phyloP scores from a whole-genome alignment of 92 coral and sea anemone species.

The Ricordea florida region DNA sequence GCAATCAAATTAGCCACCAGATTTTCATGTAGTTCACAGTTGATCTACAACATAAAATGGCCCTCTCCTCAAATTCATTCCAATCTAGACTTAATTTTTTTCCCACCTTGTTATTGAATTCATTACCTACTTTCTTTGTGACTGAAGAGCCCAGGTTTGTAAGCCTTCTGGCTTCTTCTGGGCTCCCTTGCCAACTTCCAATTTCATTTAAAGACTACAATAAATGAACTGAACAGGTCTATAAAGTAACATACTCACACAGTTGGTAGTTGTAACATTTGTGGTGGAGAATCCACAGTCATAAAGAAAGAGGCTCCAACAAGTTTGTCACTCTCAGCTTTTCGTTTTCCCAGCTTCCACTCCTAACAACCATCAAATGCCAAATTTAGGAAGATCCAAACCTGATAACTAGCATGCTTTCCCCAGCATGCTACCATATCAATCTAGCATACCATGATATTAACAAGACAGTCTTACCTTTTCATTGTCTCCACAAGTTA shows the following conservation, averaged over 20 bases:
- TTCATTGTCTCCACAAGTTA: conserved; percentile 76
- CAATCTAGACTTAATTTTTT: no score
- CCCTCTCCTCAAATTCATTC: no score
- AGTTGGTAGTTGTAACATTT: conserved; percentile 52
- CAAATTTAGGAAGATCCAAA: neutral
- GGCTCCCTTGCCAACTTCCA: no score
- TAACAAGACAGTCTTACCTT: conserved; percentile 47
- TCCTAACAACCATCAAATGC: conserved; percentile 53
- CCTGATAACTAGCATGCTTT: neutral
- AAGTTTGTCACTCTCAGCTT: conserved; percentile 92
- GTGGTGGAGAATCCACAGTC: conserved; percentile 84
- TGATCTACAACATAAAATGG: no score
- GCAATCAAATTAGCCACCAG: no score
- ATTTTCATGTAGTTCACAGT: no score
- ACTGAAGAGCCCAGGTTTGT: no score
- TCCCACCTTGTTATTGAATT: no score
- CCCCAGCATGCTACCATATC: neutral
- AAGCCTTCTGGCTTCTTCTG: no score
- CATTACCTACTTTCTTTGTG: no score
- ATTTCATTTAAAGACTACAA: no score
- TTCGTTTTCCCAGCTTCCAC: conserved; percentile 97
- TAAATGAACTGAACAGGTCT: no score
- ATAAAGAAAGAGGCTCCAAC: conserved; percentile 92
- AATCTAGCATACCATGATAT: neutral
- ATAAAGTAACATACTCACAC: conserved; percentile 47